Evolutionary conservation across 2,113 vertebrate species (phyloP).

Genomic region (Tricholaema leucomelas): DNA sequence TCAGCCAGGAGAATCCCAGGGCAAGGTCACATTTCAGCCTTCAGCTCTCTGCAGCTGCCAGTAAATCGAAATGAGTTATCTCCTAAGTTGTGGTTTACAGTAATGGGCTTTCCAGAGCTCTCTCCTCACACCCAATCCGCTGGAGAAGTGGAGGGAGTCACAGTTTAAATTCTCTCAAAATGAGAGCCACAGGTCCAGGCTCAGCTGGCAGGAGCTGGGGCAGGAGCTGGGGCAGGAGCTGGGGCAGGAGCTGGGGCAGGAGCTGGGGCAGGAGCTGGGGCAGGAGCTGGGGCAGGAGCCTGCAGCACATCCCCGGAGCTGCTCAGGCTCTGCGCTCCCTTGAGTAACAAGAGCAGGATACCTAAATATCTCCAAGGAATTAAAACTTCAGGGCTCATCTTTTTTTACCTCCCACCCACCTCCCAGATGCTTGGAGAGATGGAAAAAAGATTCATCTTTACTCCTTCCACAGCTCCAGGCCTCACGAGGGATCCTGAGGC

Average conservation of each 20-base stretch:
- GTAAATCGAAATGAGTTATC: not conserved
- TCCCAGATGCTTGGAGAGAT: slow-evolving; percentile 63
- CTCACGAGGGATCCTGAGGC: not conserved
- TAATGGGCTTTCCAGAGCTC: not conserved
- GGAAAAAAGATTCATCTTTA: not conserved
- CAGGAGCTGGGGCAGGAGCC: not conserved
- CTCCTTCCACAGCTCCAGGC: not conserved
- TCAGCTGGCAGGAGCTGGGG: not conserved
- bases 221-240: too few relatives aligned
- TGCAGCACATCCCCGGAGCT: not conserved
- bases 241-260: not conserved
- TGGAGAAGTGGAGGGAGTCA: not conserved
- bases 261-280: not conserved
- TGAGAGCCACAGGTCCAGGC: not conserved
- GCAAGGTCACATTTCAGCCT: not conserved
- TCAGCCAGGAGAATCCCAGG: not conserved
- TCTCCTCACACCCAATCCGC: rapidly evolving
- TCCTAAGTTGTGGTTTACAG: not conserved
- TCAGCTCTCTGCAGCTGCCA: not conserved
- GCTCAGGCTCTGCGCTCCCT: not conserved
- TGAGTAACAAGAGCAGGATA: slow-evolving; percentile 47
- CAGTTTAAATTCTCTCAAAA: not conserved
- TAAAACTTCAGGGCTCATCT: slow-evolving; percentile 61
- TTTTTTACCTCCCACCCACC: slow-evolving; percentile 63
- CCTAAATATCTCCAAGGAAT: slow-evolving; percentile 57